Percentiles rank a stretch among this genome's conserved stretches.
Conservation (phyloP, 2,888 invertebrate genomes). For the Conistra vaccinii region DNA sequence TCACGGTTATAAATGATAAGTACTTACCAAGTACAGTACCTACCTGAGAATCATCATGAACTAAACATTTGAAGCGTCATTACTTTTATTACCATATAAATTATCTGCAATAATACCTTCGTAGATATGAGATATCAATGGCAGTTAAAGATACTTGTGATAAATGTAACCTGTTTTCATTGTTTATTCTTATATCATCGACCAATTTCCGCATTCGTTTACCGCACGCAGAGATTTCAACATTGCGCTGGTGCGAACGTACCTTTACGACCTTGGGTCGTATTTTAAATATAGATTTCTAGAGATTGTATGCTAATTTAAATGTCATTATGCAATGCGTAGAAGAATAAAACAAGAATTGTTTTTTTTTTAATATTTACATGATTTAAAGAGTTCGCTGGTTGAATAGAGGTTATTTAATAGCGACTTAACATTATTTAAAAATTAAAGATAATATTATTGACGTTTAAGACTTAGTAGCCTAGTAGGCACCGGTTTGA, state of each 20-base stretch:
- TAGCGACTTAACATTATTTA: too few relatives aligned
- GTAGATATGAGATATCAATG: slow-evolving; percentile 33
- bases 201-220: slow-evolving; percentile 43
- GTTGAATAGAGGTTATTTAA: not conserved
- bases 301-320: slow-evolving; percentile 43
- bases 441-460: not conserved
- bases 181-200: slow-evolving; percentile 19
- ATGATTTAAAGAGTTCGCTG: not conserved
- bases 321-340: slow-evolving; percentile 10
- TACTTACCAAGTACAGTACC: slow-evolving; percentile 5
- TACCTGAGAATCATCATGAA: slow-evolving; percentile 16
- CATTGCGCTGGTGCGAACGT: slow-evolving; percentile 26
- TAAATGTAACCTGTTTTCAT: slow-evolving; percentile 25
- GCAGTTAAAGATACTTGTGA: slow-evolving; percentile 8
- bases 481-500: not conserved
- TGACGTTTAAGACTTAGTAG: not conserved
- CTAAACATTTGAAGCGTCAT: slow-evolving; percentile 45
- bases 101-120: slow-evolving; percentile 32
- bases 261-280: slow-evolving; percentile 46
- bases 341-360: not conserved
- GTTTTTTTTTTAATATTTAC: too few relatives aligned
- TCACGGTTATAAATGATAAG: slow-evolving; percentile 44
- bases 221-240: slow-evolving; percentile 23
- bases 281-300: slow-evolving; percentile 48
- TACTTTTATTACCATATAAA: slow-evolving; percentile 41